Evolutionary conservation across 2,888 invertebrate species (phyloP).

Genomic region (Merodon equestris): DNA sequence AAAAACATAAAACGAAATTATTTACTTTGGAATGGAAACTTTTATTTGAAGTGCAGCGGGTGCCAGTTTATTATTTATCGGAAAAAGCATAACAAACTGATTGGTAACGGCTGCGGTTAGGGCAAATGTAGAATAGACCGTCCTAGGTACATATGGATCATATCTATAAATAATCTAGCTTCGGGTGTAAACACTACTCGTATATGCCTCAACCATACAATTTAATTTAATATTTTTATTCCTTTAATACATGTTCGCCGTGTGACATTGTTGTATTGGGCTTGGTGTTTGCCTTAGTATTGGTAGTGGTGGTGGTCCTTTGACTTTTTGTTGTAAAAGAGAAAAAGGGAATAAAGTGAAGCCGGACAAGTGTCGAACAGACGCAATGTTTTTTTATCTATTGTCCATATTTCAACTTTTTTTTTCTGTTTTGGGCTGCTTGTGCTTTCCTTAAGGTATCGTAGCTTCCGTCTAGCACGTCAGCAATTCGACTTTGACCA

Average conservation of each 20-base stretch:
- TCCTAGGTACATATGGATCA: no score
- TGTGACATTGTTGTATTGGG: no score
- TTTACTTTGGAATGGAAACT: conserved; percentile 40
- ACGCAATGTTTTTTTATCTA: neutral
- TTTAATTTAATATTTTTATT: conserved; percentile 18
- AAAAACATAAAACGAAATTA: conserved; percentile 32
- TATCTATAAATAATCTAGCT: no score
- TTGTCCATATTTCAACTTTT: conserved; percentile 10
- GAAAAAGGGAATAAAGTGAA: conserved; percentile 23
- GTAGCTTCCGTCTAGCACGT: no score
- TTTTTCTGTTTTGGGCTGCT: conserved; percentile 8
- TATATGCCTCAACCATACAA: conserved; percentile 45
- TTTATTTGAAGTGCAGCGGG: neutral
- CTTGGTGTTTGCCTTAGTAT: neutral
- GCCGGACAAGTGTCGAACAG: conserved; percentile 27
- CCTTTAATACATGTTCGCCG: neutral
- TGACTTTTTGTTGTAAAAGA: conserved; percentile 27
- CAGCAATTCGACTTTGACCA: no score
- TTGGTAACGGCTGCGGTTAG: neutral
- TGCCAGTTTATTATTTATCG: conserved; percentile 23
- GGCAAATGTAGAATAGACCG: no score
- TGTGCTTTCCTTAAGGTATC: no score
- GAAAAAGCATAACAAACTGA: conserved; percentile 21
- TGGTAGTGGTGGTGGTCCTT: conserved; percentile 30
- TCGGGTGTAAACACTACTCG: no score